Percentiles rank a stretch among this genome's conserved stretches.
phyloP scores from a whole-genome alignment of 2,113 vertebrate species.

The Oreochromis niloticus region DNA sequence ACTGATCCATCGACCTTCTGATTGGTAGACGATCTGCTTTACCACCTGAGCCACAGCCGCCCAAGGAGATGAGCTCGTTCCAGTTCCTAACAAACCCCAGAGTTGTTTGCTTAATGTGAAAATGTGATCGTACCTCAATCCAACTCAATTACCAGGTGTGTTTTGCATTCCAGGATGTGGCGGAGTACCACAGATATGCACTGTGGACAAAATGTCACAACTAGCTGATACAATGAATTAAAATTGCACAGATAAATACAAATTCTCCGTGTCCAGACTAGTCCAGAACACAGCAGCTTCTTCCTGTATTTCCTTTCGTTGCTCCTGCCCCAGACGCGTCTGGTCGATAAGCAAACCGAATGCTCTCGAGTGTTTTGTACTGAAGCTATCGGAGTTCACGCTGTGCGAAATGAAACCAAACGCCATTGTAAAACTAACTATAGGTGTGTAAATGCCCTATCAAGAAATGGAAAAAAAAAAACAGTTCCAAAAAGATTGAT shows the following conservation, averaged over 20 bases:
- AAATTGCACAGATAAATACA: background rate
- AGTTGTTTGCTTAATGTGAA: background rate
- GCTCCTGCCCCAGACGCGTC: background rate
- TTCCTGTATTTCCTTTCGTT: background rate
- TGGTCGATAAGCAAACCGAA: background rate
- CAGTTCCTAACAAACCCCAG: background rate
- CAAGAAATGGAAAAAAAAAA: background rate
- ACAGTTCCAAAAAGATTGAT: background rate
- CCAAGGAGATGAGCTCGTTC: background rate
- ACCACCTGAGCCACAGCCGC: background rate
- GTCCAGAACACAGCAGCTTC: background rate
- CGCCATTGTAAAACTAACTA: background rate
- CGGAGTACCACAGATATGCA: background rate
- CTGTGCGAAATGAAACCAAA: background rate
- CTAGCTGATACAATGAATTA: background rate
- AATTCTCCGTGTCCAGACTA: background rate
- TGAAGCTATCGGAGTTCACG: background rate
- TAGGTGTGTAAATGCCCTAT: background rate
- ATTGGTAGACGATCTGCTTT: background rate
- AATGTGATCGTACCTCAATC: background rate
- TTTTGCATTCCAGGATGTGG: background rate
- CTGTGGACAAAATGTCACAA: background rate
- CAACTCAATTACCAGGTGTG: background rate
- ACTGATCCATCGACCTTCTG: background rate
- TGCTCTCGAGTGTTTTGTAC: background rate